phyloP scores from a whole-genome alignment of 2,888 invertebrate species.

The Timema cristinae region DNA sequence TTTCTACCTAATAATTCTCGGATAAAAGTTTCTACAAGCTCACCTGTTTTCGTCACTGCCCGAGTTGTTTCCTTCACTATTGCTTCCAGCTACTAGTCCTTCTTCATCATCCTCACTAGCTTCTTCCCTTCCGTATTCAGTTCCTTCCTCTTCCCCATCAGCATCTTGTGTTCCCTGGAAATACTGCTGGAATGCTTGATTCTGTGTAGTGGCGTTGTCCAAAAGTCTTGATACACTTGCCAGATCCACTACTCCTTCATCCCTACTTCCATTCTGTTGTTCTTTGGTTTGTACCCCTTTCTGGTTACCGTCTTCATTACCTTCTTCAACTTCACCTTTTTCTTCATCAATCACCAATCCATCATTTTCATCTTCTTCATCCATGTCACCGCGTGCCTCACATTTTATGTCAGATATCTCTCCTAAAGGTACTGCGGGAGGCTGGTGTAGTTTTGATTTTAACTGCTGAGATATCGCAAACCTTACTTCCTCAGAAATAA shows the following conservation, averaged over 20 bases:
- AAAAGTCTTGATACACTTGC: conserved; percentile 73
- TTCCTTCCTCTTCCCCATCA: conserved; percentile 37
- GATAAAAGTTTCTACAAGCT: conserved; percentile 27
- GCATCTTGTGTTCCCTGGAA: conserved; percentile 47
- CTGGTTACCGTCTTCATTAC: background rate
- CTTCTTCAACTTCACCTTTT: conserved; percentile 48
- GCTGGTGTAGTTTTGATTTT: conserved; percentile 45
- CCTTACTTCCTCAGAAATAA: conserved; percentile 64
- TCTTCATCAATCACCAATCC: conserved; percentile 65
- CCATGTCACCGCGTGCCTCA: conserved; percentile 43
- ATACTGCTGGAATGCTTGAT: conserved; percentile 60
- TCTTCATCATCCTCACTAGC: conserved; percentile 56
- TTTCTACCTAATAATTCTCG: too few species aligned
- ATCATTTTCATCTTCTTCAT: conserved; percentile 54
- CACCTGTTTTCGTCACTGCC: conserved; percentile 78
- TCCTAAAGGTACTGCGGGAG: conserved; percentile 22
- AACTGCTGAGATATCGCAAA: conserved; percentile 77
- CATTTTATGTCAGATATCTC: conserved; percentile 44
- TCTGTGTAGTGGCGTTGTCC: conserved; percentile 64
- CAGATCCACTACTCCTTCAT: conserved; percentile 53
- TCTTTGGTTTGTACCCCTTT: background rate
- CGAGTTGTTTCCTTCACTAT: conserved; percentile 76
- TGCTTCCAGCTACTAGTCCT: conserved; percentile 70
- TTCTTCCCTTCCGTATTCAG: conserved; percentile 48
- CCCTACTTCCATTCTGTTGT: conserved; percentile 19